Base-by-base conservation (phyloP, 2,888 invertebrate species). In the Euplagia quadripunctaria region DNA sequence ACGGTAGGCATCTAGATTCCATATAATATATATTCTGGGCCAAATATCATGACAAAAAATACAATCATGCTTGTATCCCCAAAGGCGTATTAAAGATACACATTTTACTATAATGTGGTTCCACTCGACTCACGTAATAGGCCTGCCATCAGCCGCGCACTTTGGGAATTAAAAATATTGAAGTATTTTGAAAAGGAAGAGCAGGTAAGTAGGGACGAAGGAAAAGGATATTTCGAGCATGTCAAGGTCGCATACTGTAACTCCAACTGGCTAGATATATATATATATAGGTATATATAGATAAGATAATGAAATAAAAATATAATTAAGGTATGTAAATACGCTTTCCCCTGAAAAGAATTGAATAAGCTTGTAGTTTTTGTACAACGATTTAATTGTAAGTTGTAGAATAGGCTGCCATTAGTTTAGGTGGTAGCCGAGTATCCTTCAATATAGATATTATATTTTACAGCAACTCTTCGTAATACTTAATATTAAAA, bases 401-500 rank as follows among this genome's bases (percentile, higher is more conserved):
- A 52, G 43, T 17, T 2, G 9, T 7, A 52, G 17, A 52, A 52
- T n/a, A 55, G 17, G 3, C 4, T 11, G 11, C 20, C 55, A 20
- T n/a, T 58, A n/a, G 8, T 55, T 8, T 8, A 9, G 9, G 11
- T 11, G 9, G 17, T 20, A n/a, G 9, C n/a, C 0, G 0, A 58
- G 4, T n/a, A 58, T 58, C 9, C 4, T n/a, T 20, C 20, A 63
- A 5, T 41, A 16, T n/a, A n/a, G n/a, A n/a, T 43, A 70, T 41
- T 64, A 70, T 69, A 31, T 31, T 31, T 31, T 12, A 4, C 41
- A n/a, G 52, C 69, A 74, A 67, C 70, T 42, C 76, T 72, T 64
- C n/a, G 5, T 20, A 49, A 31, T 63, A 41, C 49, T 73, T 66
- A 16, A 49, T 55, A 74, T 84, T 76, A 74, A 77, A 77, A 76